Evolutionary conservation across 2,113 vertebrate genomes (phyloP).

Genomic region (Bungarus multicinctus): DNA sequence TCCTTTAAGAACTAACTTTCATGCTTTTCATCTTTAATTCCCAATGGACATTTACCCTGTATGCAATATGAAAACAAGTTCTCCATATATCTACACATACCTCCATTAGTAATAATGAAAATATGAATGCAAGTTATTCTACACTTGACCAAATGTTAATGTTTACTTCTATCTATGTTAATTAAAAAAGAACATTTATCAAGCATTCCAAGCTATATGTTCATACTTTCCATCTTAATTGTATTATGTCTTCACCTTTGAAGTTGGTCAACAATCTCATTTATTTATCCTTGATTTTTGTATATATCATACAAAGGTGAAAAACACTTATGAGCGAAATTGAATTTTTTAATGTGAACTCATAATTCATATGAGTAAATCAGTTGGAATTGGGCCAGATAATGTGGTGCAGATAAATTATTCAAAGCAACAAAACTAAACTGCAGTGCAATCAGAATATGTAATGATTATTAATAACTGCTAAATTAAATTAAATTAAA

Average conservation of each 20-base stretch:
- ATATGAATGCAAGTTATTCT: conserved; percentile 73
- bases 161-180: conserved; percentile 72
- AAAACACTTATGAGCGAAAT: conserved; percentile 55
- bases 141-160: conserved; percentile 77
- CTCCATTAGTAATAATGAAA: conserved; percentile 77
- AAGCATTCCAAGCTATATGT: conserved; percentile 70
- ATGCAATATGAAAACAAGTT: conserved; percentile 78
- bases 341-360: conserved; percentile 62
- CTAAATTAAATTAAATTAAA: conserved; percentile 52
- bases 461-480: conserved; percentile 35
- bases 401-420: conserved; percentile 64
- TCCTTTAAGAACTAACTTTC: conserved; percentile 72
- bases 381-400: conserved; percentile 63
- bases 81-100: conserved; percentile 79
- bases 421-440: conserved; percentile 47
- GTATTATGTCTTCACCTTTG: conserved; percentile 43
- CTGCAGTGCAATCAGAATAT: conserved; percentile 47
- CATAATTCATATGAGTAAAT: conserved; percentile 56
- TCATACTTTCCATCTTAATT: conserved; percentile 52
- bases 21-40: conserved; percentile 73
- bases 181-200: conserved; percentile 66
- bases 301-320: conserved; percentile 38
- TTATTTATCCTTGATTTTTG: conserved; percentile 46
- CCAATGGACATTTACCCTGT: conserved; percentile 77
- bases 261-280: conserved; percentile 54